Base-by-base conservation (phyloP, 1,140 invertebrate species). In the Drosophila elegans region DNA sequence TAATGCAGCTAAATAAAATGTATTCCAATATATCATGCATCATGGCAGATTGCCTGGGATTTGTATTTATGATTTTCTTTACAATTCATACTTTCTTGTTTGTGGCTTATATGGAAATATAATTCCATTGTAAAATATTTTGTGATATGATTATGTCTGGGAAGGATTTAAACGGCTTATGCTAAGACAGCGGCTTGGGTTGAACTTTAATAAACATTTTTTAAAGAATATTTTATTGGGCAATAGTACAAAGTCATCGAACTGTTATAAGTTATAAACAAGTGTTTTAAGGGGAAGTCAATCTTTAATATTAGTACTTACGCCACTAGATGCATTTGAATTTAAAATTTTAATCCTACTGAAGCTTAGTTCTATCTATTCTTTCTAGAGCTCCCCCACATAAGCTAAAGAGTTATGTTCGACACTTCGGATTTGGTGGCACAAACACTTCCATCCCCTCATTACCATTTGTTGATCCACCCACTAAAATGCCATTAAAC, bases 11-110 rank as follows among this genome's bases (percentile, higher is more conserved):
- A 66, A 74, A 86, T 54, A 66, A 78, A 82, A 88, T 60, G 64
- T 69, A 80, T 63, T 63, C 61, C 48, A 62, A 83, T 88, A 67
- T 71, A 88, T 88, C 67, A 89, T 83, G 74, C 57, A 88, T 88
- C 62, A 72, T 57, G 60, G 75, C 75, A 79, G 79, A 88, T 88
- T 86, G 82, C 69, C 55, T 76, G n/a, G 79, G 71, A 78, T 86
- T 86, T 79, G 71, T 72, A 61, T 83, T 88, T 88, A 86, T 68
- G 83, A 82, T 75, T 76, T 67, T 27, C 57, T 60, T 61, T 42
- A 68, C 62, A 78, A 78, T 78, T 64, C 48, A 59, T 51, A 10
- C 75, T 41, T 38, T 44, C 64, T 41, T 49, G 62, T 45, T 49
- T 75, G 64, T 52, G 46, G 51, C 61, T 85, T 77, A 85, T 80